phyloP scores from a whole-genome alignment of 2,113 vertebrate genomes.

The Eurystomus gularis region DNA sequence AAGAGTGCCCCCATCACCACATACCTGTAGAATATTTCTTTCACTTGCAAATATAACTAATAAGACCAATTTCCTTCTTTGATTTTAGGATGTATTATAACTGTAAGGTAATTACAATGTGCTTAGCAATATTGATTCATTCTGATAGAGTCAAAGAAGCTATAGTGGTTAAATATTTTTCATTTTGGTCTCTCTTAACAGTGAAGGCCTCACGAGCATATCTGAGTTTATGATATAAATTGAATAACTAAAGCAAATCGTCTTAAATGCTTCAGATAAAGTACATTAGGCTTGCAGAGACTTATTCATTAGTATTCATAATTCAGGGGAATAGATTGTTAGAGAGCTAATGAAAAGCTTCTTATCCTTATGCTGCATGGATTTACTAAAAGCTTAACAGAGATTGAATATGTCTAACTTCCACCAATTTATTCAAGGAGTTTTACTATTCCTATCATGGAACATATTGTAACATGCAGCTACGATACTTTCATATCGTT shows the following conservation, averaged over 20 bases:
- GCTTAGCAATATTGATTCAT: background rate
- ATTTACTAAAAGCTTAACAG: conserved; percentile 17
- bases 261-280: conserved; percentile 31
- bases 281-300: background rate
- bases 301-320: background rate
- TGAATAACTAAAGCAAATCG: conserved; percentile 2
- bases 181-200: background rate
- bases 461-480: background rate
- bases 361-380: background rate
- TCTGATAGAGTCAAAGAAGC: background rate
- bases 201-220: background rate
- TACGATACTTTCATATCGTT: background rate
- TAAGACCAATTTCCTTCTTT: background rate
- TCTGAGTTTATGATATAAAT: background rate
- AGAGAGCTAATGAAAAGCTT: conserved; percentile 31
- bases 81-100: background rate
- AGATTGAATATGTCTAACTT: background rate
- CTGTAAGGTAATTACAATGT: background rate
- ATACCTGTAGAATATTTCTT: background rate
- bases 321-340: background rate
- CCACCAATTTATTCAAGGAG: background rate
- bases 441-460: background rate
- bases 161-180: background rate
- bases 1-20: fast-evolving
- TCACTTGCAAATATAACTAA: background rate